phyloP scores from a whole-genome alignment of 2,797 vertebrate genomes.

The Coracias cyanogaster region DNA sequence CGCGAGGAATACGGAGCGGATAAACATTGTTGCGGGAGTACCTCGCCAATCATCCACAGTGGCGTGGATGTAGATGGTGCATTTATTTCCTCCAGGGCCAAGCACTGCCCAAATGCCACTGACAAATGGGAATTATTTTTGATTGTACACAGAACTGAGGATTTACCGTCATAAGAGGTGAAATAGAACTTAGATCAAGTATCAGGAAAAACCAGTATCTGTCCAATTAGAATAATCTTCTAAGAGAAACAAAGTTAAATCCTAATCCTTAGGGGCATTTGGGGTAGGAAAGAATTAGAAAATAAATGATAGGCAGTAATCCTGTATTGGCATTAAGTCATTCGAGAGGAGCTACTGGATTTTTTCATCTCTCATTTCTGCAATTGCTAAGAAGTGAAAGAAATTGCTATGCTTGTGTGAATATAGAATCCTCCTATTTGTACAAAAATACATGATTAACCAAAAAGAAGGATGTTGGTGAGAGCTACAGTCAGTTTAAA shows the following conservation, averaged over 20 bases:
- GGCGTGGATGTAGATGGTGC: background rate
- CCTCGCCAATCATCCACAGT: background rate
- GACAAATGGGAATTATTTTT: conserved; percentile 14
- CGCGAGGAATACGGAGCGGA: background rate
- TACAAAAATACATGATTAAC: conserved; percentile 30
- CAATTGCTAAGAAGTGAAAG: background rate
- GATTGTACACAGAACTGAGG: background rate
- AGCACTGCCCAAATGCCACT: background rate
- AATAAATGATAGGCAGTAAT: conserved; percentile 31
- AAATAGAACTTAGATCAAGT: conserved; percentile 22
- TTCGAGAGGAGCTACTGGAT: background rate
- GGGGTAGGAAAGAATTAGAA: conserved; percentile 30
- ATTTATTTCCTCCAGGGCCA: background rate
- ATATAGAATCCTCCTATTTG: background rate
- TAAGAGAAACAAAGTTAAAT: conserved; percentile 42
- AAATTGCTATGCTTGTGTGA: conserved; percentile 13
- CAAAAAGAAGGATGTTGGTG: background rate
- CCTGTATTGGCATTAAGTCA: conserved; percentile 21
- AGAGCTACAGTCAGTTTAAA: background rate
- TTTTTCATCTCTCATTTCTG: conserved; percentile 27
- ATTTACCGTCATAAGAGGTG: background rate
- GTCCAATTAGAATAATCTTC: conserved; percentile 46
- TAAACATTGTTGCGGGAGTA: background rate
- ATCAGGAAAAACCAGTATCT: background rate
- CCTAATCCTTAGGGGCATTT: background rate